These are phyloP conservation scores for Hylyphantes graminicola DNA, from an alignment of 1,140 invertebrate genomes.

Conservation along the genomic window DNA sequence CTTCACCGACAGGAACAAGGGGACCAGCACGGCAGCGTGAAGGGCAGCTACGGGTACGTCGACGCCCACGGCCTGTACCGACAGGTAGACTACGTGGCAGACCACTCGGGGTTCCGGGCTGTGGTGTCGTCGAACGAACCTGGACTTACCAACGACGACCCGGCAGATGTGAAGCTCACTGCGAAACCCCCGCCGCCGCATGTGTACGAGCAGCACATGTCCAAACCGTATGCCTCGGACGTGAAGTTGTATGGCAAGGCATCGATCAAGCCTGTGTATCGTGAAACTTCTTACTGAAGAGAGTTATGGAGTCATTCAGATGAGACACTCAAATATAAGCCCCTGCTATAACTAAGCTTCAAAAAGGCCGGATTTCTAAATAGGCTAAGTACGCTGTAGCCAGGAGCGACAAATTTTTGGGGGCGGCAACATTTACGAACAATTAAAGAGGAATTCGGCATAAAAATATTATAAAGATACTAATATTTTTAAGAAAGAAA, in stretches of 20 bases:
- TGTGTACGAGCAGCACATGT: conserved; percentile 20
- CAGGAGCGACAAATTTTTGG: no score
- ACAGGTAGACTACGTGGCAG: conserved; percentile 61
- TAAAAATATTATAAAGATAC: no score
- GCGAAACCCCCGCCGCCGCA: conserved; percentile 39
- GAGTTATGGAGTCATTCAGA: no score
- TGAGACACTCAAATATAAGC: no score
- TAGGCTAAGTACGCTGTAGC: no score
- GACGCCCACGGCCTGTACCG: conserved; percentile 51
- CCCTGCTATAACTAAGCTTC: no score
- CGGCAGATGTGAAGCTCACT: conserved; percentile 34
- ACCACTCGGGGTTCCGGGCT: conserved; percentile 62
- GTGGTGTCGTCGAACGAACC: conserved; percentile 62
- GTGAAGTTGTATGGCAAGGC: conserved; percentile 35
- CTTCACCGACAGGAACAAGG: conserved; percentile 56
- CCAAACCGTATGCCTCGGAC: conserved; percentile 5
- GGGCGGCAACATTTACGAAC: no score
- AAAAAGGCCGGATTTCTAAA: no score
- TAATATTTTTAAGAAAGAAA: no score
- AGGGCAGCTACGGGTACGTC: conserved; percentile 57
- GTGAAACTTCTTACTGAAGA: conserved; percentile 4
- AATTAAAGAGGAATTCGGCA: no score
- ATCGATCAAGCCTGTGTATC: conserved; percentile 14
- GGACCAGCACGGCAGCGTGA: conserved; percentile 58
- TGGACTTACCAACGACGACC: conserved; percentile 49